Percentiles rank a stretch among this genome's conserved stretches.
phyloP scores from a whole-genome alignment of 2,797 vertebrate species.

The Cyprinodon diabolis region DNA sequence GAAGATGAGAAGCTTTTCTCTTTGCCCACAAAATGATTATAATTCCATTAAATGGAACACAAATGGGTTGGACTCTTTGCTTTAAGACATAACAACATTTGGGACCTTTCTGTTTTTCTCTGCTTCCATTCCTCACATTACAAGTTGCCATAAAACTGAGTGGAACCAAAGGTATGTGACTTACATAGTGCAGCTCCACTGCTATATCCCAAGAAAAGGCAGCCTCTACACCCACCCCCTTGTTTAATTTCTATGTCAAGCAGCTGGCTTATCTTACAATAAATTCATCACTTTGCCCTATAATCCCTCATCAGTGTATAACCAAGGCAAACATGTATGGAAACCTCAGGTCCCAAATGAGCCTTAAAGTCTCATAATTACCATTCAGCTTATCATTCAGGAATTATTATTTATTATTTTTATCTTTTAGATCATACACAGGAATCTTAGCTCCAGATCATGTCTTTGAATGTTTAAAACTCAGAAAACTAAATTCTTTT shows the following conservation, averaged over 20 bases:
- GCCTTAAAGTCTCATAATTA: constrained; percentile 81
- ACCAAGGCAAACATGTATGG: constrained; percentile 69
- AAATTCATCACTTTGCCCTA: constrained; percentile 54
- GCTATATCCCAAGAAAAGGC: constrained; percentile 46
- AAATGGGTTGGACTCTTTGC: constrained; percentile 40
- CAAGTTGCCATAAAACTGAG: constrained; percentile 55
- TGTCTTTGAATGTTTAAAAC: constrained; percentile 48
- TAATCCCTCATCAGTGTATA: constrained; percentile 51
- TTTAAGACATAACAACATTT: constrained; percentile 53
- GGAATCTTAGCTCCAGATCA: constrained; percentile 45
- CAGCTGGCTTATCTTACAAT: constrained; percentile 55
- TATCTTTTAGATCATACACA: constrained; percentile 19
- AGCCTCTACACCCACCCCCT: constrained; percentile 19
- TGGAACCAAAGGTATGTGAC: constrained; percentile 66
- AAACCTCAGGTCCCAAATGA: constrained; percentile 86
- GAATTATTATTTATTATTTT: constrained; percentile 54
- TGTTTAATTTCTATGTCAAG: constrained; percentile 54
- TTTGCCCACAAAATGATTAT: constrained; percentile 23
- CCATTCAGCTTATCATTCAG: constrained; percentile 47
- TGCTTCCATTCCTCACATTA: constrained; percentile 50
- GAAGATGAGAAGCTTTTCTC: constrained; percentile 20
- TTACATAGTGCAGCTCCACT: constrained; percentile 39
- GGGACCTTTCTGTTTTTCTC: constrained; percentile 61
- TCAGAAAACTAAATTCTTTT: constrained; percentile 58
- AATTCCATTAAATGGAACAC: not conserved